These are phyloP conservation scores for Platerodrilus igneus DNA, from an alignment of 2,888 invertebrate species.

Conservation along the genomic window DNA sequence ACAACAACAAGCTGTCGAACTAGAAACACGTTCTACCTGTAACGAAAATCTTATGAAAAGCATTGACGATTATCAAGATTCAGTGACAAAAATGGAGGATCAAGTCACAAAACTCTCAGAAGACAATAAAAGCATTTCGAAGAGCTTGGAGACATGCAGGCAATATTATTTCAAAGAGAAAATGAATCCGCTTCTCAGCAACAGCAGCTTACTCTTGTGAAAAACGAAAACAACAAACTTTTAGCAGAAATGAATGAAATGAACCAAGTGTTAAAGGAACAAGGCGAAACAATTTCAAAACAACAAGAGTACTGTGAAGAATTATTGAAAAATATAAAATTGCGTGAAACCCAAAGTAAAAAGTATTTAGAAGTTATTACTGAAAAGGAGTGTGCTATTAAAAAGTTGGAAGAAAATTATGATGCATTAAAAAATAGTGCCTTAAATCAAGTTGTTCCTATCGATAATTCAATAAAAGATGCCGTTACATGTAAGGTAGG, in stretches of 20 bases:
- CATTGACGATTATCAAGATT: too few relatives aligned
- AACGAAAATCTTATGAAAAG: too few relatives aligned
- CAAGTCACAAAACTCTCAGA: too few relatives aligned
- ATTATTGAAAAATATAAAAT: constrained; percentile 55
- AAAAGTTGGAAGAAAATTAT: constrained; percentile 32
- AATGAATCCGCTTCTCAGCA: too few relatives aligned
- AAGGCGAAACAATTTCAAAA: constrained; percentile 69
- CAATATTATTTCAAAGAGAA: too few relatives aligned
- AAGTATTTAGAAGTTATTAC: constrained; percentile 36
- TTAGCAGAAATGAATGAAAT: constrained; percentile 72
- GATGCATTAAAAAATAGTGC: constrained; percentile 11
- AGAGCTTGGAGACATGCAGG: too few relatives aligned
- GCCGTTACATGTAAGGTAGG: too few relatives aligned
- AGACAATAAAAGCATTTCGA: too few relatives aligned
- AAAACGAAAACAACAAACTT: constrained; percentile 61
- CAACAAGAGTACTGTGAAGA: constrained; percentile 61
- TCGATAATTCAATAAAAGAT: too few relatives aligned
- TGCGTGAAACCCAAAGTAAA: constrained; percentile 50
- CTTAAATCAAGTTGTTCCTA: too few relatives aligned
- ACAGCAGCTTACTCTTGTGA: constrained; percentile 38
- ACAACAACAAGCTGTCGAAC: constrained; percentile 42
- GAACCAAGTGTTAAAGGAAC: constrained; percentile 68
- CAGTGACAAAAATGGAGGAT: too few relatives aligned
- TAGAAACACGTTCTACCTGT: constrained; percentile 38
- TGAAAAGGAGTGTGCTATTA: constrained; percentile 37